phyloP scores from a whole-genome alignment of 1,140 invertebrate species.

The Drosophila fuyamai region DNA sequence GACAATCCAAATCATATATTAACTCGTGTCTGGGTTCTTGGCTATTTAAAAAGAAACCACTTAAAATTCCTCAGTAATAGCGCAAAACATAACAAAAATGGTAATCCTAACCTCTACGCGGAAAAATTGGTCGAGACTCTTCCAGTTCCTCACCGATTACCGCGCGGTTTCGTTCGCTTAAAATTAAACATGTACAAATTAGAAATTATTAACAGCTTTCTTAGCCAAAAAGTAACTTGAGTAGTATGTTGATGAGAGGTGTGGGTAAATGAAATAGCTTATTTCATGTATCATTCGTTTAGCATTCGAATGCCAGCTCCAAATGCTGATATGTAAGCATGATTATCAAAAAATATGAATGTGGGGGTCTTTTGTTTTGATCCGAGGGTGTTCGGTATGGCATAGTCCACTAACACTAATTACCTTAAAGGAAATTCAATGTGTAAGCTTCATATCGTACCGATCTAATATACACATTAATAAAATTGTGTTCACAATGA shows the following conservation, averaged over 20 bases:
- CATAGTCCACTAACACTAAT: conserved; percentile 31
- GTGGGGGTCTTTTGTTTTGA: conserved; percentile 9
- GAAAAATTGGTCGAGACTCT: conserved; percentile 3
- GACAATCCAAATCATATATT: conserved; percentile 56
- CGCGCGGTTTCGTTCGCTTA: conserved; percentile 35
- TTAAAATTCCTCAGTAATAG: conserved; percentile 80
- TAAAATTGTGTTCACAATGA: conserved; percentile 62
- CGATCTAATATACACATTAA: conserved; percentile 66
- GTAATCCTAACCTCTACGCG: conserved; percentile 9
- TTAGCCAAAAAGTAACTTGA: conserved; percentile 56
- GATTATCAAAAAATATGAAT: conserved; percentile 77
- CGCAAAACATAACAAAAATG: conserved; percentile 56
- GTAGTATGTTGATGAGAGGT: conserved; percentile 6
- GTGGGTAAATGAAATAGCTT: conserved; percentile 36
- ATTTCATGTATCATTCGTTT: conserved; percentile 46
- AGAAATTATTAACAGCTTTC: conserved; percentile 60
- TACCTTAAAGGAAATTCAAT: conserved; percentile 54
- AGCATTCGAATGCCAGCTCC: conserved; percentile 71
- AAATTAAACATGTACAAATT: conserved; percentile 57
- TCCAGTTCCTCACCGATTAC: conserved; percentile 5
- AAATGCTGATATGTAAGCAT: conserved; percentile 82
- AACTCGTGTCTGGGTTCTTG: conserved; percentile 30
- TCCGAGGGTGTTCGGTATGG: conserved; percentile 8
- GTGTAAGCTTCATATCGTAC: conserved; percentile 61
- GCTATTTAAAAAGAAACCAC: conserved; percentile 78